Base-by-base conservation (phyloP, 2,888 invertebrate species). In the Cyrtodaria siliqua region DNA sequence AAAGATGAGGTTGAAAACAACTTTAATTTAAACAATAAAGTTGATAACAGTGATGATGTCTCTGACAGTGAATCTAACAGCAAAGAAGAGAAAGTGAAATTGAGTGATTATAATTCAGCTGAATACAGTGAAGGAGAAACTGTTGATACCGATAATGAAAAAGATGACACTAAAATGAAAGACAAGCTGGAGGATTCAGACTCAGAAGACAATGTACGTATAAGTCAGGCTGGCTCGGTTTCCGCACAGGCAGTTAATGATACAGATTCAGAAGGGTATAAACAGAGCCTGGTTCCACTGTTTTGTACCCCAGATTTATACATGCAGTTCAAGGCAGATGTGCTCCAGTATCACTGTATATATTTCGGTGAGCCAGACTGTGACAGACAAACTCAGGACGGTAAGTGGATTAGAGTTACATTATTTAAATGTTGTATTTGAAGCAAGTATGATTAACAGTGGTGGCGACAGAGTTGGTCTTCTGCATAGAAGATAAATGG, bases 341-440 rank as follows among this genome's bases (percentile, higher is more conserved):
- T 91, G 12, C 73, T 91, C 16, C 75, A 83, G 67, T 90, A 86
- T 67, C 88, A 91, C 75, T 91, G 91, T 83, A 79, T 86, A 52
- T 84, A 82, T 59, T 89, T 90, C 72, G 85, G 83, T 24, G 88
- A 88, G 62, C 82, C 82, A 26, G 76, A 90, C 76, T 91, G 91
- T 73, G 83, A 86, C 55, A 73, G 76, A 59, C 78, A 82, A 47
- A 79, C 71, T 2, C 76, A 78, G 50, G 71, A 84, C 75, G 79
- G 83, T 84, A 64, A 62, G 74, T 52, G 18, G 16, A n/a, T 64
- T 38, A 38, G 16, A 16, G 16, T 38, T 38, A n/a, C n/a, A n/a
- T n/a, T n/a, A n/a, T n/a, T n/a, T n/a, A n/a, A n/a, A n/a, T n/a
- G n/a, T n/a, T n/a, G n/a, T n/a, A n/a, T n/a, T n/a, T n/a, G n/a